Evolutionary conservation across 2,113 vertebrate species (phyloP), one percentile per base, ranked within the genome.

Genomic region (Petroica traversi): DNA sequence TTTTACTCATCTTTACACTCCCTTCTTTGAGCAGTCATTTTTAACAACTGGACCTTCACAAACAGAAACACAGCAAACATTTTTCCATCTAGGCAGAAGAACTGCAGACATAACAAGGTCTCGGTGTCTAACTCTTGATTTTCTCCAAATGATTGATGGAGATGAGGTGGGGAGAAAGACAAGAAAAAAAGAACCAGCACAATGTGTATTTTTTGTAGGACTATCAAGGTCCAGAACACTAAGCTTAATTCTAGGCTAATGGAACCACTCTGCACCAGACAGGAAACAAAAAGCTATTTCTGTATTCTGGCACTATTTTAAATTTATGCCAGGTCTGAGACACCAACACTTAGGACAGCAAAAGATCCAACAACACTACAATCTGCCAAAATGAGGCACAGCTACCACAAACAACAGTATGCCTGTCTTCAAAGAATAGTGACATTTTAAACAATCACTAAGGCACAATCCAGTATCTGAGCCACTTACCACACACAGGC

Each of bases 401-500:
- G 33, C 18, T 59, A 48, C 38, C n/a, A 68, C 20, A 81, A 46
- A 43, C 8, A 68, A 45, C 36, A 92, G 19, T 19, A 36, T 11
- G 22, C 33, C 41, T 45, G 43, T n/a, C 62, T 75, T 45, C 63
- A 71, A 72, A 57, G 29, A 40, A 51, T 0, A 0, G 15, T 45
- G 25, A 71, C 2, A 1, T 62, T 81, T 57, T 33, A 38, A 48
- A 51, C 17, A 33, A 80, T 29, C 40, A 19, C 40, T 45, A 45
- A 33, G 34, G 24, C 34, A 61, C 28, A 76, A 55, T 9, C 33
- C 18, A 29, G 40, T 33, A 55, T 9, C 14, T 13, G 17, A 52
- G 33, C 19, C 0, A 1, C 51, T 69, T 40, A 40, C 22, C 46
- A 36, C 1, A 1, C 57, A 71, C 2, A 3, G 24, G 24, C 13